Conservation (phyloP, 2,888 invertebrate species). For the Drosophila phalerata region DNA sequence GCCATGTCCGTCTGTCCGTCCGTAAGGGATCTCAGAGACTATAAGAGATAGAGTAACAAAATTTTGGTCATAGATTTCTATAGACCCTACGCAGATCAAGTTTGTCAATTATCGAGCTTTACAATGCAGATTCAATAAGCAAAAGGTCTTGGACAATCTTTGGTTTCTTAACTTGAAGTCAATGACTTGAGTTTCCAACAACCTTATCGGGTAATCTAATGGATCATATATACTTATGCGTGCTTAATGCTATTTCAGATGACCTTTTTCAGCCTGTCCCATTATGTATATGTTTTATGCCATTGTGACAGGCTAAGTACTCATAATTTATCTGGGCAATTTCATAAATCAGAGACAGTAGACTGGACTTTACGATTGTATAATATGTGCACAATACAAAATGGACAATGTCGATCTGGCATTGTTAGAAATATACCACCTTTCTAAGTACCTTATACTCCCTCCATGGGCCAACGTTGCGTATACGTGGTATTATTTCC, state of each 20-base stretch:
- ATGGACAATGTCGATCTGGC: slow-evolving; percentile 7
- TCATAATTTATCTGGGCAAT: slow-evolving; percentile 24
- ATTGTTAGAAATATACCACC: slow-evolving; percentile 2
- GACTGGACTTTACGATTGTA: neutral
- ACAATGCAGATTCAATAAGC: neutral
- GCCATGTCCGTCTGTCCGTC: too few species aligned
- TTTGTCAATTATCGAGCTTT: neutral
- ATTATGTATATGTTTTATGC: neutral
- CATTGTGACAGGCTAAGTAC: slow-evolving; percentile 10
- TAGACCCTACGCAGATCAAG: too few species aligned
- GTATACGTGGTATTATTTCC: slow-evolving; percentile 45
- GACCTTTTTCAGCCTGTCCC: neutral
- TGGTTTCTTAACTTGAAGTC: neutral
- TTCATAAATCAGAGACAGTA: slow-evolving; percentile 28
- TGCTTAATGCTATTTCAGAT: slow-evolving; percentile 10
- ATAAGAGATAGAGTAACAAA: too few species aligned
- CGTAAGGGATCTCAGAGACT: too few species aligned
- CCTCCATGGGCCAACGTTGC: slow-evolving; percentile 15
- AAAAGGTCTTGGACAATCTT: neutral
- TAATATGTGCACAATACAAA: slow-evolving; percentile 1
- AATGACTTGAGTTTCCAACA: neutral
- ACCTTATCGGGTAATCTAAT: neutral
- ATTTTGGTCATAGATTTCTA: too few species aligned
- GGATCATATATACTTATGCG: slow-evolving; percentile 4
- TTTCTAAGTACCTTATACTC: neutral